Conservation (phyloP, 2,797 vertebrate species). For the Acanthurus tractus region DNA sequence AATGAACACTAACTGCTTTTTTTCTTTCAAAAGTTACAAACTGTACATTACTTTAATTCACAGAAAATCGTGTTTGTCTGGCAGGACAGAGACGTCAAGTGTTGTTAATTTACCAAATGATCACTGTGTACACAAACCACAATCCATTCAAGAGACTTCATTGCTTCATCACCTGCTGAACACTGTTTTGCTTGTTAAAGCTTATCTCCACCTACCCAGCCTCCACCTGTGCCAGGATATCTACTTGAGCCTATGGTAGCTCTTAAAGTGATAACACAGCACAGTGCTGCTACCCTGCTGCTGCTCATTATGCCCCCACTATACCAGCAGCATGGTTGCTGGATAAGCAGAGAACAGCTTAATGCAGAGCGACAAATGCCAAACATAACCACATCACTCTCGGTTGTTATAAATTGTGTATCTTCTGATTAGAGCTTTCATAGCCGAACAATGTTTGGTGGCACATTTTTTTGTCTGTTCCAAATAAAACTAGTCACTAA, state of each 20-base stretch:
- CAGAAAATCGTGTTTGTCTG: conserved; percentile 20
- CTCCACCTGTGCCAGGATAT: conserved; percentile 69
- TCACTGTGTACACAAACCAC: conserved; percentile 43
- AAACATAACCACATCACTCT: conserved; percentile 35
- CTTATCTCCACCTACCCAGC: conserved; percentile 68
- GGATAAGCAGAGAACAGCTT: conserved; percentile 61
- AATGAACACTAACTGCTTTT: conserved; percentile 13
- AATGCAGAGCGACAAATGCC: conserved; percentile 50
- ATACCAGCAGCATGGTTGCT: conserved; percentile 50
- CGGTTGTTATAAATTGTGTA: conserved; percentile 53
- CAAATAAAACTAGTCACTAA: conserved; percentile 42
- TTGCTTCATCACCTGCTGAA: conserved; percentile 47
- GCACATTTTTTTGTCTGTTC: conserved; percentile 47
- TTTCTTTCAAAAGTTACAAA: conserved; percentile 16
- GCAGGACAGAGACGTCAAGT: conserved; percentile 22
- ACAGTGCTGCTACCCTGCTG: conserved; percentile 61
- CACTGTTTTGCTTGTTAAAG: conserved; percentile 61
- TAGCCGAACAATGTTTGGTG: conserved; percentile 42
- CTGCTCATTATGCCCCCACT: conserved; percentile 65
- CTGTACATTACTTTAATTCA: conserved; percentile 32
- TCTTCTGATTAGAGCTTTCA: conserved; percentile 48
- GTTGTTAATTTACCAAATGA: conserved; percentile 52
- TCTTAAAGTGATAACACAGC: conserved; percentile 72
- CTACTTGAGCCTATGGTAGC: conserved; percentile 65
- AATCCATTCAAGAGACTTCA: conserved; percentile 38